Evolutionary conservation across 2,888 invertebrate genomes (phyloP).

Genomic region (Cordilura impudica): DNA sequence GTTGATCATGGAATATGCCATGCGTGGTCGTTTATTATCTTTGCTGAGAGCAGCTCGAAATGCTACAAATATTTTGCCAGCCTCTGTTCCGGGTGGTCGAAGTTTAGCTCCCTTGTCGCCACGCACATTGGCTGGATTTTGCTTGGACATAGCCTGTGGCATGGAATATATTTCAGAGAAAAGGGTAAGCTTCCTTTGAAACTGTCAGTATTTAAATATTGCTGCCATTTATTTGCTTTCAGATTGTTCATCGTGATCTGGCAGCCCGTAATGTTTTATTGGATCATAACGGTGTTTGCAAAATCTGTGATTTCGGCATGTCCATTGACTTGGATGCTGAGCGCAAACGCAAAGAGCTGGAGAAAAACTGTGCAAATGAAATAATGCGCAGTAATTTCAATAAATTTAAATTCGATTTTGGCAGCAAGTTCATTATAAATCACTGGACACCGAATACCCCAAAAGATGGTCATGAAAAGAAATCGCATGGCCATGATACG

Average conservation of each 20-base stretch:
- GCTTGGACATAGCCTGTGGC: slow-evolving; percentile 89
- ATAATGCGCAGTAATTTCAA: slow-evolving; percentile 70
- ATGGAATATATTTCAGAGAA: slow-evolving; percentile 91
- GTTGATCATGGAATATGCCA: slow-evolving; percentile 91
- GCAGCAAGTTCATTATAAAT: slow-evolving; percentile 74
- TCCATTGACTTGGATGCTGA: slow-evolving; percentile 82
- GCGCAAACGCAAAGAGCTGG: slow-evolving; percentile 70
- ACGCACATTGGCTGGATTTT: slow-evolving; percentile 87
- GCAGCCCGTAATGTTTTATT: slow-evolving; percentile 90
- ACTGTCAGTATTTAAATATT: background rate
- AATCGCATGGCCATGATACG: slow-evolving; percentile 71
- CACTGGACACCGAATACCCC: slow-evolving; percentile 73
- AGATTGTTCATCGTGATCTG: slow-evolving; percentile 92
- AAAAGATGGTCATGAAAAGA: slow-evolving; percentile 57
- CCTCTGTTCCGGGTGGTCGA: slow-evolving; percentile 77
- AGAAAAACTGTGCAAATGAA: slow-evolving; percentile 72
- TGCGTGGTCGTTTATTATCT: slow-evolving; percentile 88
- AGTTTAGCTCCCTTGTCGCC: slow-evolving; percentile 77
- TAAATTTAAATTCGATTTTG: slow-evolving; percentile 75
- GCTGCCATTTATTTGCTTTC: slow-evolving; percentile 67
- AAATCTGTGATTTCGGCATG: slow-evolving; percentile 93
- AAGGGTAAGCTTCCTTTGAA: slow-evolving; percentile 80
- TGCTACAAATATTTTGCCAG: slow-evolving; percentile 78
- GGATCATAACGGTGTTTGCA: slow-evolving; percentile 91
- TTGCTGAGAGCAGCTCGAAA: slow-evolving; percentile 82